Conservation (phyloP, 2,888 invertebrate genomes). For the Prosopocoilus inquinatus region DNA sequence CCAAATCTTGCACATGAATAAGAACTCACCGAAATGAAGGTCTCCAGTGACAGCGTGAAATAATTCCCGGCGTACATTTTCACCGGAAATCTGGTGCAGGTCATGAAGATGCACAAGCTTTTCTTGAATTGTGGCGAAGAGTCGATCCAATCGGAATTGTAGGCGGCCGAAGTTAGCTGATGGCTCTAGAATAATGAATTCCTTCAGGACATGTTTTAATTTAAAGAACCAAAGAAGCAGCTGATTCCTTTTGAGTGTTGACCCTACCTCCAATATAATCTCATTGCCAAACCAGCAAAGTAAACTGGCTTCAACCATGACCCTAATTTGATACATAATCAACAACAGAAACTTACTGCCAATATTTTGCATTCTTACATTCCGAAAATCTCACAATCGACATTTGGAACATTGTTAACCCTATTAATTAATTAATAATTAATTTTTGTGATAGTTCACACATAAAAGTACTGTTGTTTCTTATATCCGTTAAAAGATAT, state of each 20-base stretch:
- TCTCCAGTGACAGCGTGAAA: conserved; percentile 55
- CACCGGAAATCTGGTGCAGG: conserved; percentile 52
- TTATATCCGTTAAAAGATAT: too few relatives aligned
- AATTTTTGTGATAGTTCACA: too few relatives aligned
- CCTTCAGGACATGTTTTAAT: too few relatives aligned
- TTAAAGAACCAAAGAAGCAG: too few relatives aligned
- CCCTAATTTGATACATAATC: conserved; percentile 55
- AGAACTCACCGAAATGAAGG: conserved; percentile 54
- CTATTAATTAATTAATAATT: too few relatives aligned
- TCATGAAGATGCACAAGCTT: conserved; percentile 52
- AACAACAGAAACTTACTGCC: conserved; percentile 50
- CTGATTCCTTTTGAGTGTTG: too few relatives aligned
- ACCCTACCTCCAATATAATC: conserved; percentile 53
- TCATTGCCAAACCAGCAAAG: conserved; percentile 61
- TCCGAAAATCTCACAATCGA: conserved; percentile 26
- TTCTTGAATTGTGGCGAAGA: conserved; percentile 46
- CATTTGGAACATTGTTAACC: conserved; percentile 45
- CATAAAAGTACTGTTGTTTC: too few relatives aligned
- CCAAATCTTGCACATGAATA: too few relatives aligned
- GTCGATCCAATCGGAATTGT: conserved; percentile 48
- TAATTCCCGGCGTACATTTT: conserved; percentile 53
- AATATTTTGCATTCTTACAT: too few relatives aligned
- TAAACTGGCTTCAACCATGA: conserved; percentile 56
- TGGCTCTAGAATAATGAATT: conserved; percentile 46
- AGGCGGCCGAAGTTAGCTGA: conserved; percentile 49